Conservation (phyloP, 2,888 invertebrate species). For the Cheilosia scutellata region DNA sequence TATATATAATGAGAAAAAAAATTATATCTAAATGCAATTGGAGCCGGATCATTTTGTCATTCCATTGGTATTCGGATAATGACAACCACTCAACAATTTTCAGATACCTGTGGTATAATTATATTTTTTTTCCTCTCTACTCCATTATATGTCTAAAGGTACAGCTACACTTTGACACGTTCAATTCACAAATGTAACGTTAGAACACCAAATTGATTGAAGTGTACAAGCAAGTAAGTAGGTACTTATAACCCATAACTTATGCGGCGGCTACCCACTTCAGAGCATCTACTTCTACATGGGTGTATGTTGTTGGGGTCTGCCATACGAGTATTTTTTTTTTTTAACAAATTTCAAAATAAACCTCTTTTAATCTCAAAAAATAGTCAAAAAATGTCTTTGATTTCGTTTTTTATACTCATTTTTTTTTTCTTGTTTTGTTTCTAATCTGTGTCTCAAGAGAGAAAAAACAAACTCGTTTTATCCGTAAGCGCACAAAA, state of each 20-base stretch:
- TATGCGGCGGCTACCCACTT: conserved; percentile 47
- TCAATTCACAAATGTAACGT: conserved; percentile 52
- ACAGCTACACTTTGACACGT: conserved; percentile 54
- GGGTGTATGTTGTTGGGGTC: conserved; percentile 13
- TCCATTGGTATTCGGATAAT: conserved; percentile 54
- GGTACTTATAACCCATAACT: conserved; percentile 47
- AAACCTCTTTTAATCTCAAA: conserved; percentile 59
- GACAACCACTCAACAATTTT: conserved; percentile 50
- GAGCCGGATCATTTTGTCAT: conserved; percentile 57
- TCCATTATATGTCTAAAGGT: conserved; percentile 23
- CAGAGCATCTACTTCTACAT: conserved; percentile 25
- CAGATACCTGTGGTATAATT: conserved; percentile 36
- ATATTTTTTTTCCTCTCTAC: conserved; percentile 6
- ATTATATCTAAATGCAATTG: conserved; percentile 48
- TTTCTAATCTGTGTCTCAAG: conserved; percentile 49
- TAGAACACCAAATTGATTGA: conserved; percentile 56
- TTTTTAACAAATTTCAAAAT: conserved; percentile 53
- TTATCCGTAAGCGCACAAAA: conserved; percentile 39
- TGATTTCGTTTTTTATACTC: conserved; percentile 30
- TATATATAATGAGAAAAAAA: conserved; percentile 6
- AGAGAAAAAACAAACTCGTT: conserved; percentile 28
- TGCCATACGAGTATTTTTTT: neutral
- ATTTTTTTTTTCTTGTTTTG: conserved; percentile 32
- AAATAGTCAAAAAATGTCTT: conserved; percentile 62
- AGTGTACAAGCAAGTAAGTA: conserved; percentile 65